Evolutionary conservation across 2,888 invertebrate species (phyloP), one percentile per base, ranked within the genome.

Genomic region (Nymphalis urticae): DNA sequence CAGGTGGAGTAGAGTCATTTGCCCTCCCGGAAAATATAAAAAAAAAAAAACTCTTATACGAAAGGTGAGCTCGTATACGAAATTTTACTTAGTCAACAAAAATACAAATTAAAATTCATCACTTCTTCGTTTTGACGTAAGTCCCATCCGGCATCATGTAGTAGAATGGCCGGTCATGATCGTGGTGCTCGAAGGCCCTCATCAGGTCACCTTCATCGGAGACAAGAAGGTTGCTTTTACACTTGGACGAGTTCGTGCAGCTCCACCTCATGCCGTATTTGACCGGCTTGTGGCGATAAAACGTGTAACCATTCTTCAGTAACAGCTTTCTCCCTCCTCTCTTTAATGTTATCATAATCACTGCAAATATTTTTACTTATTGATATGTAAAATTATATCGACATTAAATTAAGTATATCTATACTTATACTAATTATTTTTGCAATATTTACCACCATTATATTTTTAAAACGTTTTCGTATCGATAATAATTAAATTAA

Each of bases 161-260:
- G 27, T 64, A 62, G 5, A 48, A 24, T 5, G 65, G 69, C 4
- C 54, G 62, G 10, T 16, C 36, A 48, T 69, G 69, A 32, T 60
- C 48, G 36, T 69, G 69, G 62, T 60, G 53, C 54, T 69, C 69
- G 16, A 69, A 47, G 13, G 36, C 54, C 48, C 54, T 64, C 24
- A 62, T 61, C 21, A 32, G 7, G 24, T 70, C 60, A n/a, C 73
- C 63, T n/a, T 58, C n/a, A 7, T 69, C 21, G 36, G 76, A 68
- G 9, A 79, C 24, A 0, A 76, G 50, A 0, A 81, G 56, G 36
- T 75, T 67, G 0, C 81, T 77, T 77, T 77, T 81, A 64, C 84
- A 84, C 10, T 64, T 77, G 0, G 79, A 78, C 48, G 78, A 77
- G 8, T 66, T 71, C 0, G 81, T 82, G 68, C 84, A 84, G 42